These are phyloP conservation scores for Babylonia areolata DNA, from an alignment of 1,140 invertebrate genomes.

Conservation along the genomic window DNA sequence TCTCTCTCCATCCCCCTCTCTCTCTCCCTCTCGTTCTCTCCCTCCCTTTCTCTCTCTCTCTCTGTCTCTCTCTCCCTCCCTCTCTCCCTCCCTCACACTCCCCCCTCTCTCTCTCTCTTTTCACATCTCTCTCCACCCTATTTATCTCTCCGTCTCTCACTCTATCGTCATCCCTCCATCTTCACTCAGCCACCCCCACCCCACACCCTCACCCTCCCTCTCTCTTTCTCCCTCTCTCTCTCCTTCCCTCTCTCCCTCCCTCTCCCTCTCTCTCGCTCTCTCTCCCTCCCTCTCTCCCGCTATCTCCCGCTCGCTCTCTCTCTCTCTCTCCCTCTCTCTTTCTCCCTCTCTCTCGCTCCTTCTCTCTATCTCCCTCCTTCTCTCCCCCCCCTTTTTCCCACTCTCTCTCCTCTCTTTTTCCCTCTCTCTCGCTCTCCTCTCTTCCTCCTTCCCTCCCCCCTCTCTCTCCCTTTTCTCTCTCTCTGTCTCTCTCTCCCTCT, in stretches of 20 bases:
- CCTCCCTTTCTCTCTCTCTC: too few relatives aligned
- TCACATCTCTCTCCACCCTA: too few relatives aligned
- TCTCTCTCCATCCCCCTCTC: too few relatives aligned
- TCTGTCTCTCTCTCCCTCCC: too few relatives aligned
- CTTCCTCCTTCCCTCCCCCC: neutral
- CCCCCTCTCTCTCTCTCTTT: too few relatives aligned
- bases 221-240: neutral
- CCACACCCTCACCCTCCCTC: too few relatives aligned
- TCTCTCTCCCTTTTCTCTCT: neutral
- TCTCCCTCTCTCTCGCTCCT: neutral
- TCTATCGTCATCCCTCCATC: too few relatives aligned
- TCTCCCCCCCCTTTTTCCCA: neutral
- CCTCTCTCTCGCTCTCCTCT: neutral
- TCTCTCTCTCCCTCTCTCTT: neutral
- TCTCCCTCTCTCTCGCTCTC: neutral
- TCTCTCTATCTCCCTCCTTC: neutral
- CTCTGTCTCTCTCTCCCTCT: slow-evolving; percentile 8
- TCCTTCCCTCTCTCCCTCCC: neutral
- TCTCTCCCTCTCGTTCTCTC: too few relatives aligned
- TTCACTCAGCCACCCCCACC: too few relatives aligned
- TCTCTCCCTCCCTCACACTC: too few relatives aligned
- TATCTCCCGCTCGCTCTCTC: neutral
- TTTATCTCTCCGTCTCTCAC: too few relatives aligned
- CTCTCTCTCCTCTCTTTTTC: neutral
- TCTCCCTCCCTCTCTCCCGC: neutral